Base-by-base conservation (phyloP, 2,888 invertebrate species). In the Epirrhoe alternata region DNA sequence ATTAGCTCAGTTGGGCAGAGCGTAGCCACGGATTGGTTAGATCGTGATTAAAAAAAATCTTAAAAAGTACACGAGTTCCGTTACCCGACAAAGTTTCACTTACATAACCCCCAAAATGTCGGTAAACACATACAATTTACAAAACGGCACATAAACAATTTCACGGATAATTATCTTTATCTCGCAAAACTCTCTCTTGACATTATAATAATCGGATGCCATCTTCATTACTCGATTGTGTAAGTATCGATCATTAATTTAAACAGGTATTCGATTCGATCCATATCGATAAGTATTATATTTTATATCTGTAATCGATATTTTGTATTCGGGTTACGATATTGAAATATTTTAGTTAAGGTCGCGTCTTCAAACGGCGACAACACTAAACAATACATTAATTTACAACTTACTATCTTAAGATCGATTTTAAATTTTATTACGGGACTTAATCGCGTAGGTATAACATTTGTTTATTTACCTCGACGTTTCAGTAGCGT, bases 191-290 rank as follows among this genome's bases (percentile, higher is more conserved):
- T 77, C 75, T 80, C 76, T 76, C 75, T 70, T 66, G 71, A 72
- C 74, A 72, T 82, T 80, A 81, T 72, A 73, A 78, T 81, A 81
- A 83, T 81, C 74, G 76, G 75, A 76, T 76, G 76, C 78, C 77
- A 77, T 81, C 78, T 83, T 81, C 78, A 82, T 80, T 78, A 79
- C 74, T 76, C 74, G 70, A 75, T 82, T 79, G 77, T 76, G 77
- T 70, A 80, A 80, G 71, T 67, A 75, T 74, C 75, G 75, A 76
- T 77, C 74, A 78, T 82, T 80, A 77, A 82, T 81, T 77, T 74
- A 74, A 75, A 73, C 77, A 69, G 69, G 78, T 76, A 74, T 76
- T 74, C 73, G 77, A 74, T 74, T 74, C 76, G 71, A 74, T 74
- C 61, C 72, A 67, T 75, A 80, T 77, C 76, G 63, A 65, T 70